Evolutionary conservation across 2,113 vertebrate species (phyloP), one percentile per base, ranked within the genome.

Genomic region (Pantherophis guttatus): DNA sequence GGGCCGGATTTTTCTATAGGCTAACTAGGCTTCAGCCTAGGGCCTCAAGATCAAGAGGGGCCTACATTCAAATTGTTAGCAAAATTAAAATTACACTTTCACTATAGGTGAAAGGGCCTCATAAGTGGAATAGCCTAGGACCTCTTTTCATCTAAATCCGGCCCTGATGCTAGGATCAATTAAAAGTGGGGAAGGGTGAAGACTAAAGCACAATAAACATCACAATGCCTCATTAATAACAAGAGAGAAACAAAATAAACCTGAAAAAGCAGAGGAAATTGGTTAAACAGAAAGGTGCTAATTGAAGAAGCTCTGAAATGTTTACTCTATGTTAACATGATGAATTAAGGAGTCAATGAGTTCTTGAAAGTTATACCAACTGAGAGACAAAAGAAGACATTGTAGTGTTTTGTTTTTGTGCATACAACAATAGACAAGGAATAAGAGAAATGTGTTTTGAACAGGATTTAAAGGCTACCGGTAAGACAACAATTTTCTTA

Each of bases 141-240:
- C n/a, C n/a, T n/a, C n/a, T n/a, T n/a, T n/a, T n/a, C n/a, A n/a
- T n/a, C n/a, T n/a, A n/a, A n/a, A n/a, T n/a, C n/a, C n/a, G n/a
- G n/a, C n/a, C n/a, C n/a, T n/a, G n/a, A n/a, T n/a, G 75, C 91
- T 95, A 94, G 23, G 87, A 33, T 92, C 95, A 92, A 94, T 21
- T 19, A 53, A 52, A 52, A 21, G n/a, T 6, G 53, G 8, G 58
- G 48, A 53, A 88, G 53, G 50, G 50, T 44, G 15, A 21, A 44
- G 52, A 93, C 95, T 93, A 94, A 94, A 92, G 52, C 86, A 39
- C 90, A 94, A 89, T 87, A 96, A 94, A 96, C 92, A 94, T 93
- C 92, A 96, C 97, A 97, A 95, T 96, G 89, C 52, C 95, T 93
- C 94, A 94, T 95, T 96, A 96, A 94, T 95, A 95, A 95, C 91